Evolutionary conservation across 1,140 invertebrate species (phyloP).

Genomic region (Aphelinus atriplicis): DNA sequence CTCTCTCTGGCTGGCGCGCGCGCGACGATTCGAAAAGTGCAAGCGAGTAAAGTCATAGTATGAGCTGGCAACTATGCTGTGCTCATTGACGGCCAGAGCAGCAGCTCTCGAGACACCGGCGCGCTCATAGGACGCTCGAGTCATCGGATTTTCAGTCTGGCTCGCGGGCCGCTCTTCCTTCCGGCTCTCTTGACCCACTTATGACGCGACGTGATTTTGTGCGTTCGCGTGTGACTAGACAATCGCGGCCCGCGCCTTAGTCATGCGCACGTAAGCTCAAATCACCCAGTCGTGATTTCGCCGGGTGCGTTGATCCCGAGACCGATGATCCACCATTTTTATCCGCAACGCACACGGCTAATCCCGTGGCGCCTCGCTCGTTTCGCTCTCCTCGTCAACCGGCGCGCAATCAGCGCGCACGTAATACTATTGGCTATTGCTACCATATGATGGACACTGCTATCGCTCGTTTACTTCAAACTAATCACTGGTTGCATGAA

Average conservation of each 20-base stretch:
- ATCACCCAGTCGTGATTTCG: background rate
- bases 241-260: background rate
- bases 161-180: constrained; percentile 35
- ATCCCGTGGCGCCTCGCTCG: too few species aligned
- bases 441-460: too few species aligned
- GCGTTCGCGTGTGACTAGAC: too few species aligned
- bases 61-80: constrained; percentile 60
- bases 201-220: background rate
- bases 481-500: too few species aligned
- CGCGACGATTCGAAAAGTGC: constrained; percentile 57
- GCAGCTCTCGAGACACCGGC: constrained; percentile 14
- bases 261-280: constrained; percentile 22
- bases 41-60: constrained; percentile 62
- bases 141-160: constrained; percentile 32
- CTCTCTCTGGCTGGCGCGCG: constrained; percentile 46
- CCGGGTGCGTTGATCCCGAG: background rate
- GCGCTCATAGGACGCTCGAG: constrained; percentile 43
- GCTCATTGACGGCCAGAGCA: constrained; percentile 53
- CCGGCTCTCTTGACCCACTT: constrained; percentile 48
- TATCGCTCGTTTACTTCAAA: too few species aligned
- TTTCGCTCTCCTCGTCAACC: too few species aligned
- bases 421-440: too few species aligned
- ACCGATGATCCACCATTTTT: background rate
- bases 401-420: too few species aligned
- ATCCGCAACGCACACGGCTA: too few species aligned